Conservation (phyloP, 2,113 vertebrate species). For the Indicator indicator region DNA sequence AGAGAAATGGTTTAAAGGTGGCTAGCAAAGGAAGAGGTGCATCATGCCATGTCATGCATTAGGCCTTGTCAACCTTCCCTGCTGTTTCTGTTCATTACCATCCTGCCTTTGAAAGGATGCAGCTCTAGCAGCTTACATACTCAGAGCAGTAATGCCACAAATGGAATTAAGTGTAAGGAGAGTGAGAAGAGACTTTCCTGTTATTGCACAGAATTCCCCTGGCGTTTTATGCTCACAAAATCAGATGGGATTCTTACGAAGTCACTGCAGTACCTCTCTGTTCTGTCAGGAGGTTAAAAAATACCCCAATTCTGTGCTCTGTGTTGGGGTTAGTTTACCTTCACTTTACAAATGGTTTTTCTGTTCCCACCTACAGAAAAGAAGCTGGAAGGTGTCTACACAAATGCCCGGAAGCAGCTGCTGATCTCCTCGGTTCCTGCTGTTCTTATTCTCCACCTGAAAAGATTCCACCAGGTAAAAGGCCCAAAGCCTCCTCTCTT, state of each 20-base stretch:
- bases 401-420: constrained; percentile 94
- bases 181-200: not conserved
- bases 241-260: not conserved
- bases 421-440: constrained; percentile 92
- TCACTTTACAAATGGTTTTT: not conserved
- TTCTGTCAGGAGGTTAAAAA: not conserved
- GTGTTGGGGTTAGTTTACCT: not conserved
- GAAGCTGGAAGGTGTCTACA: constrained; percentile 89
- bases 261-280: not conserved
- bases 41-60: not conserved
- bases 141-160: not conserved
- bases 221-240: not conserved
- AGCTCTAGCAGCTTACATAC: not conserved
- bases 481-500: not conserved
- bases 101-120: not conserved
- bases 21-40: not conserved
- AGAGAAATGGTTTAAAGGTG: not conserved
- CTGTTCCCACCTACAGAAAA: constrained; percentile 80
- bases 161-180: not conserved
- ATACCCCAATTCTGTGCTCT: not conserved
- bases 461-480: constrained; percentile 96
- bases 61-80: not conserved
- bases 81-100: not conserved
- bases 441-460: constrained; percentile 93
- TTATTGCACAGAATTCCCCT: not conserved